phyloP scores from a whole-genome alignment of 2,888 invertebrate species.

The Eupeodes latifasciatus region DNA sequence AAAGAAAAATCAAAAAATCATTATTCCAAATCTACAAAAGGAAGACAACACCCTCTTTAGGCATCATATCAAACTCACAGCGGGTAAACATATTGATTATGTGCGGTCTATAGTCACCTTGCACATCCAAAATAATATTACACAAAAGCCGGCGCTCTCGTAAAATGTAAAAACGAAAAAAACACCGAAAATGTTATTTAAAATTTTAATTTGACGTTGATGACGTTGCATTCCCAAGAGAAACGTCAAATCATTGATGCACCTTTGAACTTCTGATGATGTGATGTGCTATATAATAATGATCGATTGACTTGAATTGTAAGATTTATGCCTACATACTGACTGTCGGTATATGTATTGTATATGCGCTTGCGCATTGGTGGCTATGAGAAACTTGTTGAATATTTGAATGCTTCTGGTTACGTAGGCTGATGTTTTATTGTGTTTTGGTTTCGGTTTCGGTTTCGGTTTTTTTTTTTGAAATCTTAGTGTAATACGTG shows the following conservation, averaged over 20 bases:
- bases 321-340: slow-evolving; percentile 2
- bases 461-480: not conserved
- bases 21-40: slow-evolving; percentile 48
- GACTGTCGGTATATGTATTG: not conserved
- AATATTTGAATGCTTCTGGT: slow-evolving; percentile 71
- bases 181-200: slow-evolving; percentile 49
- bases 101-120: slow-evolving; percentile 31
- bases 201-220: slow-evolving; percentile 73
- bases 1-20: slow-evolving; percentile 56
- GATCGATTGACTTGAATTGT: slow-evolving; percentile 57
- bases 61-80: slow-evolving; percentile 28
- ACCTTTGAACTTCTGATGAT: slow-evolving; percentile 17
- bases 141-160: slow-evolving; percentile 51
- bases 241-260: slow-evolving; percentile 69
- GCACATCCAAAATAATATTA: not conserved
- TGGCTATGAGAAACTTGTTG: slow-evolving; percentile 58
- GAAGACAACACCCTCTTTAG: slow-evolving; percentile 56
- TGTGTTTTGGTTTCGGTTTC: not conserved
- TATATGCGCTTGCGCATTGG: slow-evolving; percentile 19
- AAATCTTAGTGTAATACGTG: slow-evolving; percentile 46
- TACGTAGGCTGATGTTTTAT: slow-evolving; percentile 39
- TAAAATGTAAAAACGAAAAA: slow-evolving; percentile 27
- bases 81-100: slow-evolving; percentile 28
- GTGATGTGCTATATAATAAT: not conserved
- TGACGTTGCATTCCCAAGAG: slow-evolving; percentile 61